phyloP scores from a whole-genome alignment of 1,140 invertebrate genomes.

The Neelides sp. region DNA sequence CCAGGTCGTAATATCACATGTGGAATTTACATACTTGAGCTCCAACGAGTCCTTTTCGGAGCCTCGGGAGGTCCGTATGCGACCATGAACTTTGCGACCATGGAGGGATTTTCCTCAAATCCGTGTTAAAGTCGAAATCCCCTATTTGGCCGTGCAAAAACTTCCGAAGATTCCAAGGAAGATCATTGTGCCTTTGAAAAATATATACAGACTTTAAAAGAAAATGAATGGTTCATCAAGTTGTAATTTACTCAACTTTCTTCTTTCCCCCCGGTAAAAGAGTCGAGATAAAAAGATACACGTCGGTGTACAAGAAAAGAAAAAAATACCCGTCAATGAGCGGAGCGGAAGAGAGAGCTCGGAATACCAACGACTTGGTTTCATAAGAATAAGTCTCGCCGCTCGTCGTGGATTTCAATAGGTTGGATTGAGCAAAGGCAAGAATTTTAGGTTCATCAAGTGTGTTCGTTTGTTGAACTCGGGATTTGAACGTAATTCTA shows the following conservation, averaged over 20 bases:
- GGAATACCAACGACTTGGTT: no score
- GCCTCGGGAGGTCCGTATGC: conserved; percentile 58
- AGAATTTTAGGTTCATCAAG: no score
- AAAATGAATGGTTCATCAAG: conserved; percentile 39
- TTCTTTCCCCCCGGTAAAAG: no score
- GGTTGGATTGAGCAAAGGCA: no score
- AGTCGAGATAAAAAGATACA: neutral
- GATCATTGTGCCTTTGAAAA: conserved; percentile 60
- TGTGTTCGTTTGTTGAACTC: no score
- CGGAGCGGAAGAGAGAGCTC: no score
- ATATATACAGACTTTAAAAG: conserved; percentile 12
- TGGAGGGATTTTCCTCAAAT: conserved; percentile 46
- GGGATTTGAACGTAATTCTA: no score
- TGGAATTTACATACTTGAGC: conserved; percentile 26
- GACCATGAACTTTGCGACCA: conserved; percentile 66
- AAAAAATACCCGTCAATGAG: conserved; percentile 31
- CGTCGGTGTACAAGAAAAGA: no score
- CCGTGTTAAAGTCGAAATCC: conserved; percentile 56
- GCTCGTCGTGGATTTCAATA: no score
- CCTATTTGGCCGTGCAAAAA: conserved; percentile 61
- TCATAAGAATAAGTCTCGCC: no score
- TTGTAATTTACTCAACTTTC: no score
- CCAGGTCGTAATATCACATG: no score
- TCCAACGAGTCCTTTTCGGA: conserved; percentile 26
- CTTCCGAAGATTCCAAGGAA: conserved; percentile 70